phyloP scores from a whole-genome alignment of 92 coral and sea anemone species.

The Isaurus tuberculatus region DNA sequence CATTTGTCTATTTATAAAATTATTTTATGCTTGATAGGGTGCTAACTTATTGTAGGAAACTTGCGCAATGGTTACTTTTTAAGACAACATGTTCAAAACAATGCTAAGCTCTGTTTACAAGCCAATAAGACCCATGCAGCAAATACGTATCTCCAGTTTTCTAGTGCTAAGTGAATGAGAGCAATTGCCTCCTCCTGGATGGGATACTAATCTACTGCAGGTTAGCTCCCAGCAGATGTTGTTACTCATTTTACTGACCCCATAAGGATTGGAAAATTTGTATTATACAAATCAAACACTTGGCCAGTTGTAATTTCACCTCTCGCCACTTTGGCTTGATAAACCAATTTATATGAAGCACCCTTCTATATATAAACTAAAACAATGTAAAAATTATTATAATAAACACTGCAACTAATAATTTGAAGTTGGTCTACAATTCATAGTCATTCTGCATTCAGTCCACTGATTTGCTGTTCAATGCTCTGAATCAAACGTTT shows the following conservation, averaged over 20 bases:
- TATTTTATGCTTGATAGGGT: background rate
- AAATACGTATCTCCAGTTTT: background rate
- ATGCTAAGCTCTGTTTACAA: conserved; percentile 4
- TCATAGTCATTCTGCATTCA: conserved; percentile 1
- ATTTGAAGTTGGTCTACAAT: background rate
- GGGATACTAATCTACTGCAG: background rate
- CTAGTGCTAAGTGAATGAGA: background rate
- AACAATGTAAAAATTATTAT: background rate
- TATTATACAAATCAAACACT: background rate
- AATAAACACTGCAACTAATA: background rate
- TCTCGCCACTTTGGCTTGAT: background rate
- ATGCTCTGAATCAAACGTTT: conserved; percentile 50
- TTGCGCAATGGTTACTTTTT: background rate
- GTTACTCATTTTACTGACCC: background rate
- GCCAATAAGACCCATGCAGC: conserved; percentile 1
- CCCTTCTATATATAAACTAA: background rate
- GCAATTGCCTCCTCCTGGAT: background rate
- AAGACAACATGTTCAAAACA: background rate
- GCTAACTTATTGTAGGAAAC: background rate
- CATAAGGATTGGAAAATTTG: background rate
- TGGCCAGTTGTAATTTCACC: background rate
- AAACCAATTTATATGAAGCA: background rate
- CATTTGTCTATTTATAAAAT: background rate
- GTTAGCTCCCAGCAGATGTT: background rate
- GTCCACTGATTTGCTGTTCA: conserved; percentile 18